phyloP scores from a whole-genome alignment of 2,888 invertebrate species.

The Laspeyria flexula region DNA sequence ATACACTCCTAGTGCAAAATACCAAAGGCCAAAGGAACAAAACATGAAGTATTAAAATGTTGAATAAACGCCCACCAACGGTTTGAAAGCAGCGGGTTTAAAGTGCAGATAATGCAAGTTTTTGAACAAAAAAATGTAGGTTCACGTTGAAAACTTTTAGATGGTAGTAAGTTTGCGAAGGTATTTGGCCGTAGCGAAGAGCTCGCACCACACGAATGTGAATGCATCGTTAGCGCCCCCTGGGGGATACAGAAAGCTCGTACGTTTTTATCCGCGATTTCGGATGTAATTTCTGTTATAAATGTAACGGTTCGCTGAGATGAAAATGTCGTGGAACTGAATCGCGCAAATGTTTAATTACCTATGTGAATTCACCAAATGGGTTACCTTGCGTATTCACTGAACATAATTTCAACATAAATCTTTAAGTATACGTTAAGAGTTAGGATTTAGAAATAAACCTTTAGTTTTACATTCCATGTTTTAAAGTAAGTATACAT shows the following conservation, averaged over 20 bases:
- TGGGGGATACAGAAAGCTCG: constrained; percentile 14
- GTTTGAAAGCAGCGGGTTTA: constrained; percentile 17
- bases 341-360: constrained; percentile 32
- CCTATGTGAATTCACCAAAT: constrained; percentile 14
- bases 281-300: constrained; percentile 27
- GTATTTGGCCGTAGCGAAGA: constrained; percentile 14
- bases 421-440: neutral
- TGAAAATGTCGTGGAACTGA: constrained; percentile 10
- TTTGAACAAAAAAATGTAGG: constrained; percentile 15
- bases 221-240: constrained; percentile 43
- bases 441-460: neutral
- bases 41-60: constrained; percentile 20
- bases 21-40: constrained; percentile 18
- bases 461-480: neutral
- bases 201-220: constrained; percentile 20
- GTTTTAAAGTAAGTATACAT: too few species aligned
- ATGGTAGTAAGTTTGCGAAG: constrained; percentile 10
- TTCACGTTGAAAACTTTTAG: constrained; percentile 11
- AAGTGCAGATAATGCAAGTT: constrained; percentile 10
- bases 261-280: constrained; percentile 32
- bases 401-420: constrained; percentile 2
- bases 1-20: constrained; percentile 3
- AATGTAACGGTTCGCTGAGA: constrained; percentile 19
- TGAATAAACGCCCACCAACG: constrained; percentile 22
- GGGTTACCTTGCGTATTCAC: constrained; percentile 5